Percentiles rank a stretch among this genome's conserved stretches.
phyloP scores from a whole-genome alignment of 2,797 vertebrate genomes.

The Enteromius unitaeniatus region DNA sequence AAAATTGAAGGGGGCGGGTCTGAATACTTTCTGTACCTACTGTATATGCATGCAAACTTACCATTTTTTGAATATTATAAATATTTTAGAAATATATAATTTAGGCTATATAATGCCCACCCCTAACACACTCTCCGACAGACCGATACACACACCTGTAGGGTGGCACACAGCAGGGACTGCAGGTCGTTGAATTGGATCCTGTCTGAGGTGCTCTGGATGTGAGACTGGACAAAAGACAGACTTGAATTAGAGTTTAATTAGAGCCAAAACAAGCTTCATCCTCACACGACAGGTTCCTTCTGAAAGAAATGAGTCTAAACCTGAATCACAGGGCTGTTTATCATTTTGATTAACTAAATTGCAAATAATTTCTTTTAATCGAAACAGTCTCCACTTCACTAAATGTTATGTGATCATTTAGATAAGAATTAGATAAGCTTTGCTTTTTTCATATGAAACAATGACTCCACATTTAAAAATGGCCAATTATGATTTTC shows the following conservation, averaged over 20 bases:
- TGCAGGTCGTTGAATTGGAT: constrained; percentile 99
- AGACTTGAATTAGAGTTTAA: background rate
- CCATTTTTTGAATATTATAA: no score
- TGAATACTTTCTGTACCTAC: no score
- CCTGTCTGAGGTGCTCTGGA: constrained; percentile 97
- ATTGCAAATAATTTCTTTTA: background rate
- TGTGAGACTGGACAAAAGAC: constrained; percentile 85
- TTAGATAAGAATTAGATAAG: background rate
- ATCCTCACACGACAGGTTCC: background rate
- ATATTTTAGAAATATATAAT: no score
- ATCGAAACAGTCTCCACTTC: background rate
- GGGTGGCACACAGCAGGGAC: constrained; percentile 96
- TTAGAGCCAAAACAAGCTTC: background rate
- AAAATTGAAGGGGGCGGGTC: no score
- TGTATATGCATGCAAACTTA: no score
- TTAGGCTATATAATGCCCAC: no score
- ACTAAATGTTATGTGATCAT: background rate
- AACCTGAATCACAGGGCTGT: background rate
- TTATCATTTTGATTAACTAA: background rate
- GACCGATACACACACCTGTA: constrained; percentile 79
- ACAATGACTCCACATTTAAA: background rate
- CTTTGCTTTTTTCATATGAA: background rate
- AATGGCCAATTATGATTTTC: background rate
- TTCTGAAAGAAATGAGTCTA: background rate
- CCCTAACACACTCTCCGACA: no score